A percentile compares a stretch with the other conserved stretches of the same genome.
phyloP scores from a whole-genome alignment of 2,113 vertebrate species.

The Camelus bactrianus region DNA sequence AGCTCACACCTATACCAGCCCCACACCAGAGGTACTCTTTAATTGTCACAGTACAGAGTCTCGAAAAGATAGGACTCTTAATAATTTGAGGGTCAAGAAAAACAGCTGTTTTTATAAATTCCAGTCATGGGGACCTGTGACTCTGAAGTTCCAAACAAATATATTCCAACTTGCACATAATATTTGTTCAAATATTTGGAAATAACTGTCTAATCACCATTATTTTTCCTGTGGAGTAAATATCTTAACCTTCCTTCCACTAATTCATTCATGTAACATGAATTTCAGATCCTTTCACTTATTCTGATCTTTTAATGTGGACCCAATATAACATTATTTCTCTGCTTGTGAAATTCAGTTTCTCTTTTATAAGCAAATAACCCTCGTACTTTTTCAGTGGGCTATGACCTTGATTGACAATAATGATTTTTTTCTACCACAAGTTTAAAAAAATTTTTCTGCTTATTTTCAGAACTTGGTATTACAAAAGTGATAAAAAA shows the following conservation, averaged over 20 bases:
- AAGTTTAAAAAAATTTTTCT: neutral
- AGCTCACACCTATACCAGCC: neutral
- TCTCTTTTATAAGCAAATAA: neutral
- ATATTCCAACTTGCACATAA: neutral
- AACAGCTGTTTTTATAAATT: slow-evolving; percentile 39
- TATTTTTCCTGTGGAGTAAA: neutral
- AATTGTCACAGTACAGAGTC: neutral
- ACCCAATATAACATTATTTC: neutral
- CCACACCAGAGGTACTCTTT: neutral
- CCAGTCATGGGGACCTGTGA: too few relatives aligned
- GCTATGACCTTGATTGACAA: neutral
- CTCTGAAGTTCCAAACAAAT: neutral
- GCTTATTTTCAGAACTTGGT: neutral
- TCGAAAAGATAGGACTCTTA: neutral
- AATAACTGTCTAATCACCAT: neutral
- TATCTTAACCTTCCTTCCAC: neutral
- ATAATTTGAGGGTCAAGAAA: neutral
- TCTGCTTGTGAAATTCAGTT: neutral
- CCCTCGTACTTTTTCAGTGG: neutral
- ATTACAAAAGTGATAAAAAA: neutral
- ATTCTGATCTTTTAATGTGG: neutral
- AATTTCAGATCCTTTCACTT: neutral
- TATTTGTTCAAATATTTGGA: slow-evolving; percentile 49
- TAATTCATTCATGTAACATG: neutral
- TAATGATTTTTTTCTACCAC: neutral